phyloP scores from a whole-genome alignment of 2,888 invertebrate genomes.

The Cantharis lateralis region DNA sequence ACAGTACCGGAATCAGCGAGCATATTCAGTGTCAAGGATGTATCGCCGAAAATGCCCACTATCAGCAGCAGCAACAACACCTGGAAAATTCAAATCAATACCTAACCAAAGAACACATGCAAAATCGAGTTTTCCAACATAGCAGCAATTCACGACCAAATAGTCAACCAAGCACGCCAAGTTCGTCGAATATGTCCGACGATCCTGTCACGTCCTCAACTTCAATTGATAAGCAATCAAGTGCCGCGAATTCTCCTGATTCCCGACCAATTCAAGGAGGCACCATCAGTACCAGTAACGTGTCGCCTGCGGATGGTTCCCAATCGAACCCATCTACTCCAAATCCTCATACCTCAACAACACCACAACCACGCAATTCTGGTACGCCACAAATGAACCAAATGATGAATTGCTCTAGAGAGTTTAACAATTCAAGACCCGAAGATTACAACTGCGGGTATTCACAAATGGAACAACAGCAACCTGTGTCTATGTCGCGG shows the following conservation, averaged over 20 bases:
- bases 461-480: constrained; percentile 7
- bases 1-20: constrained; percentile 45
- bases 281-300: constrained; percentile 82
- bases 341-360: constrained; percentile 58
- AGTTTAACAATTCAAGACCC: constrained; percentile 11
- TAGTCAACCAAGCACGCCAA: constrained; percentile 60
- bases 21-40: constrained; percentile 62
- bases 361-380: constrained; percentile 50
- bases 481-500: not conserved
- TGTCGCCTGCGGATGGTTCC: constrained; percentile 70
- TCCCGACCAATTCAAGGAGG: constrained; percentile 82
- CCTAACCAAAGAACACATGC: constrained; percentile 51
- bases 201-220: constrained; percentile 74
- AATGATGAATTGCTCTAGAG: constrained; percentile 16
- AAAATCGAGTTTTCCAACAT: constrained; percentile 38
- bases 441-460: constrained; percentile 4
- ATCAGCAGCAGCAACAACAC: constrained; percentile 46
- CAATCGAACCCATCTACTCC: constrained; percentile 66
- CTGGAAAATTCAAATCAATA: constrained; percentile 51
- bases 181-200: constrained; percentile 62
- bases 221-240: constrained; percentile 62
- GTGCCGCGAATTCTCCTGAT: constrained; percentile 59
- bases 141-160: constrained; percentile 56
- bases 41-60: constrained; percentile 56
- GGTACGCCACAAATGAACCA: constrained; percentile 57